Base-by-base conservation (phyloP, 2,113 vertebrate genomes). In the Dicaeum eximium region DNA sequence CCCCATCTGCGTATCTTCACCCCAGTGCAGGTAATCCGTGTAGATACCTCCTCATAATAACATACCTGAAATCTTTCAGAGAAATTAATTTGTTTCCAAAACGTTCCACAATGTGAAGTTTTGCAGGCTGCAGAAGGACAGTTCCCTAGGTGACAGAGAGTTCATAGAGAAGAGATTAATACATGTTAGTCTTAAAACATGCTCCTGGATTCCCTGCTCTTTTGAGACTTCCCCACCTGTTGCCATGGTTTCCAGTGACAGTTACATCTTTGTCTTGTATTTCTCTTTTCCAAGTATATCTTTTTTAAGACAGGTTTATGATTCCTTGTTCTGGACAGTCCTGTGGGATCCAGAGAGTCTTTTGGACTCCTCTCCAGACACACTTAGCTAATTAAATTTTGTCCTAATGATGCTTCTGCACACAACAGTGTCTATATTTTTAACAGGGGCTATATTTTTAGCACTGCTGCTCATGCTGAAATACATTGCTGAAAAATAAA, bases 231-330 rank as follows among this genome's bases (percentile, higher is more conserved):
- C 45, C 20, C 28, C 72, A 93, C 92, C 28, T 88, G 88, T 94
- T 95, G 53, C 89, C 86, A 91, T 86, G 86, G 80, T 93, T 97
- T 94, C 86, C 9, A 4, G 61, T 48, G 44, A 30, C 56, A 64
- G n/a, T 80, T 71, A 42, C 17, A 53, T 74, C 24, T 95, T 86
- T 86, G 64, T 67, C 56, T 88, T 3, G 0, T 27, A 67, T 74
- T 71, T 86, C 10, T 45, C 64, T 45, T 89, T 73, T 88, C 64
- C 19, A 79, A 19, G 74, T 37, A 10, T 10, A 56, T 60, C 10
- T 45, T 67, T 66, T 80, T 31, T 24, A 70, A 78, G 48, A 58
- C 4, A 58, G 11, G 5, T 17, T 78, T 86, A 31, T 48, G 27
- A 4, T 2, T 93, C 8, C 21, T 80, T 83, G 18, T 74, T 88